A percentile compares a stretch with the other conserved stretches of the same genome.
phyloP scores from a whole-genome alignment of 2,797 vertebrate genomes.

The Hydrophis major region DNA sequence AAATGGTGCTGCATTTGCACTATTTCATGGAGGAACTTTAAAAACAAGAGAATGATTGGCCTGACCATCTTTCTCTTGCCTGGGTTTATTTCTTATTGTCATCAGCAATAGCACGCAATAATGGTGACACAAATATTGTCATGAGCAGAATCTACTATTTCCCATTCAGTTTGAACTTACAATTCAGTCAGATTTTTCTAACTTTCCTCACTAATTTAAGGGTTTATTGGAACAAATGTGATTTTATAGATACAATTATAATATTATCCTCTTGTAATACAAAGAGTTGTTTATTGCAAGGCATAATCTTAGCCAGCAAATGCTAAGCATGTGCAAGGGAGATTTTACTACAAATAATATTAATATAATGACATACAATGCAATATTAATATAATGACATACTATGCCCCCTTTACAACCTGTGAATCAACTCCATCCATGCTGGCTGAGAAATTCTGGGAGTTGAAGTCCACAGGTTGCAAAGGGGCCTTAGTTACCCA shows the following conservation, averaged over 20 bases:
- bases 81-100: too few relatives aligned
- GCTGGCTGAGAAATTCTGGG: not conserved
- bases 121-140: not conserved
- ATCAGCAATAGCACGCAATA: not conserved
- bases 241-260: not conserved
- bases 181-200: not conserved
- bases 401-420: not conserved
- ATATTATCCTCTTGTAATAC: not conserved
- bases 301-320: not conserved
- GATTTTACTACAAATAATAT: not conserved
- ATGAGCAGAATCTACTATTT: not conserved
- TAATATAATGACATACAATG: not conserved
- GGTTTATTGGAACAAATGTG: not conserved
- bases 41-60: not conserved
- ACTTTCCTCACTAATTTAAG: not conserved
- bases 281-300: not conserved
- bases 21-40: too few relatives aligned
- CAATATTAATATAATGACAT: too few relatives aligned
- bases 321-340: not conserved
- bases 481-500: not conserved
- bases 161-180: not conserved
- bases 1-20: too few relatives aligned
- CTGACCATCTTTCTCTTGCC: not conserved
- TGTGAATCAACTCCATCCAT: not conserved
- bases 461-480: not conserved